phyloP scores from a whole-genome alignment of 2,888 invertebrate genomes.

The Drosophila peninsularis region DNA sequence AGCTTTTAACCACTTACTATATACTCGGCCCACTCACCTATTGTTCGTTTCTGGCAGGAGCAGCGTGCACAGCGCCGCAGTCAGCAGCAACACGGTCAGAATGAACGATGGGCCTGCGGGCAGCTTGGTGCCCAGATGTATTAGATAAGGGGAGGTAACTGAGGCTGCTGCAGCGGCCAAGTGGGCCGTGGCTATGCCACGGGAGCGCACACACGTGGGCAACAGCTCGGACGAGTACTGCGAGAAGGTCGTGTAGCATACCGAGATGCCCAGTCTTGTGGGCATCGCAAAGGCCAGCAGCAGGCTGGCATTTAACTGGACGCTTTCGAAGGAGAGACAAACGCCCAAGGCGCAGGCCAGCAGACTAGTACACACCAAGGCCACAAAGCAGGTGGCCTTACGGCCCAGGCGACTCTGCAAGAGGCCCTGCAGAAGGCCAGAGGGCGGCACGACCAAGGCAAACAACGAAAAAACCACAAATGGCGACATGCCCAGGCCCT shows the following conservation, averaged over 20 bases:
- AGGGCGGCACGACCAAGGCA: conserved; percentile 86
- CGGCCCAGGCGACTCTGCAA: conserved; percentile 82
- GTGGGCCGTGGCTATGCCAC: conserved; percentile 87
- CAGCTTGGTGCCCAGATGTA: conserved; percentile 59
- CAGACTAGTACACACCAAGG: conserved; percentile 85
- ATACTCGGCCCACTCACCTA: conserved; percentile 55
- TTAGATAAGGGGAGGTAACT: conserved; percentile 85
- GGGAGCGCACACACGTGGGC: conserved; percentile 87
- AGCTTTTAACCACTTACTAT: too few species aligned
- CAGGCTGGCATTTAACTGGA: conserved; percentile 71
- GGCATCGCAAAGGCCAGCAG: conserved; percentile 85
- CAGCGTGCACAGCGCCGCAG: conserved; percentile 85
- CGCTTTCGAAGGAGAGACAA: conserved; percentile 80
- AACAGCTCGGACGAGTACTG: conserved; percentile 88
- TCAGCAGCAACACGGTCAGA: conserved; percentile 84
- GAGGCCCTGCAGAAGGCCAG: conserved; percentile 81
- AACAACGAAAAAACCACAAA: conserved; percentile 86
- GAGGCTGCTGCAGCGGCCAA: conserved; percentile 87
- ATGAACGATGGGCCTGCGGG: conserved; percentile 84
- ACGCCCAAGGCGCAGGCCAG: conserved; percentile 85
- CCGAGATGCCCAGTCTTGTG: conserved; percentile 86
- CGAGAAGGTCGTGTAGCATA: conserved; percentile 87
- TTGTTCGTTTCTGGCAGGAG: conserved; percentile 87
- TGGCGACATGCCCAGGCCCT: conserved; percentile 86
- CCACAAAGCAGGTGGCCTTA: conserved; percentile 86